These are phyloP conservation scores for Opisthocomus hoazin DNA, from an alignment of 2,113 vertebrate genomes.

Conservation along the genomic window DNA sequence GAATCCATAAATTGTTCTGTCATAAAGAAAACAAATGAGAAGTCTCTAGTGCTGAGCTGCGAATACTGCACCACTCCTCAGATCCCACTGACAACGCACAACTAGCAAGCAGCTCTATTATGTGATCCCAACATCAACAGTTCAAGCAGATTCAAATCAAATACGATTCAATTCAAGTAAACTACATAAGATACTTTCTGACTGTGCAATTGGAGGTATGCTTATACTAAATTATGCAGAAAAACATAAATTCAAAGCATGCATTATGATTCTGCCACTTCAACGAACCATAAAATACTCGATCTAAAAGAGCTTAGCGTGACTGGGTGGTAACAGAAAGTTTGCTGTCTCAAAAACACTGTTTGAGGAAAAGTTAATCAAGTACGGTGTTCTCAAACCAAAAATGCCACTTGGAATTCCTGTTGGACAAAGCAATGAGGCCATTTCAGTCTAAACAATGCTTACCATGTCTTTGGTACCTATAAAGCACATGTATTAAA, in stretches of 20 bases:
- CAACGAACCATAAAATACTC: background rate
- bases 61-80: background rate
- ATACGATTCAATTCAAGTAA: background rate
- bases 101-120: background rate
- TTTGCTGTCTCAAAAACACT: background rate
- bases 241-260: background rate
- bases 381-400: slow-evolving; percentile 6
- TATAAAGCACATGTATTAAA: background rate
- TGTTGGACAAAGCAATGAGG: slow-evolving; percentile 1
- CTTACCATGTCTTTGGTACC: background rate
- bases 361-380: slow-evolving; percentile 14
- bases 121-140: background rate
- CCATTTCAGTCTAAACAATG: slow-evolving; percentile 24
- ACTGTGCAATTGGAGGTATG: background rate
- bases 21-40: background rate
- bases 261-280: background rate
- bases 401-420: background rate
- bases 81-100: background rate
- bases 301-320: background rate
- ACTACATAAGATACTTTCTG: background rate
- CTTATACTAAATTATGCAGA: background rate
- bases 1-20: background rate
- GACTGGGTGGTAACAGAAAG: background rate
- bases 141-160: background rate
- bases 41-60: background rate